phyloP scores from a whole-genome alignment of 1,140 invertebrate genomes.

The Bombus huntii region DNA sequence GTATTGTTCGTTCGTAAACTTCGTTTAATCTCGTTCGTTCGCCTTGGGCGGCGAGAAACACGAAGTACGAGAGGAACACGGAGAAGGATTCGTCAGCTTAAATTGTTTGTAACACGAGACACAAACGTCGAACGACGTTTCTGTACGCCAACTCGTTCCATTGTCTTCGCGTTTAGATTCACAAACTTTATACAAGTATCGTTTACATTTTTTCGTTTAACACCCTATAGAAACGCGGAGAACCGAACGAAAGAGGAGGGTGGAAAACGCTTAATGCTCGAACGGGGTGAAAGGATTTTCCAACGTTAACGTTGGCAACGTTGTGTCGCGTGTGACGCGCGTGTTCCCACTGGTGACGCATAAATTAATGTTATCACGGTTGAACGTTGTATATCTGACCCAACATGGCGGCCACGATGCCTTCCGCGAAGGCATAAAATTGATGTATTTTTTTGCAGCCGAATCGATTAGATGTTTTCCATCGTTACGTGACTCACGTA shows the following conservation, averaged over 20 bases:
- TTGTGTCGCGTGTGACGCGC: conserved; percentile 47
- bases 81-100: no score
- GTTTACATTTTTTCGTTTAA: no score
- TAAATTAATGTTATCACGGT: conserved; percentile 62
- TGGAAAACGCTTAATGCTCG: conserved; percentile 40
- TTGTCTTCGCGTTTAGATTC: no score
- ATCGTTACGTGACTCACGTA: conserved; percentile 58
- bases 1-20: no score
- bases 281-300: conserved; percentile 28
- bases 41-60: no score
- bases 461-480: conserved; percentile 46
- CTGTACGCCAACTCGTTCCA: no score
- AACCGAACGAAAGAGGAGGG: background rate
- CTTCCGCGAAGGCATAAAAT: conserved; percentile 48
- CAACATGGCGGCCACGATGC: conserved; percentile 28
- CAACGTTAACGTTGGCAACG: background rate
- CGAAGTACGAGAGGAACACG: no score
- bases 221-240: no score
- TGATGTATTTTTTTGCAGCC: conserved; percentile 59
- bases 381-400: conserved; percentile 23
- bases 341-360: conserved; percentile 34
- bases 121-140: no score
- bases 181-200: no score
- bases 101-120: no score
- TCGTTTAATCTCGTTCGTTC: no score